A percentile compares a stretch with the other conserved stretches of the same genome.
These are phyloP conservation scores for Spodoptera picta DNA, from an alignment of 2,888 invertebrate species.

Conservation along the genomic window DNA sequence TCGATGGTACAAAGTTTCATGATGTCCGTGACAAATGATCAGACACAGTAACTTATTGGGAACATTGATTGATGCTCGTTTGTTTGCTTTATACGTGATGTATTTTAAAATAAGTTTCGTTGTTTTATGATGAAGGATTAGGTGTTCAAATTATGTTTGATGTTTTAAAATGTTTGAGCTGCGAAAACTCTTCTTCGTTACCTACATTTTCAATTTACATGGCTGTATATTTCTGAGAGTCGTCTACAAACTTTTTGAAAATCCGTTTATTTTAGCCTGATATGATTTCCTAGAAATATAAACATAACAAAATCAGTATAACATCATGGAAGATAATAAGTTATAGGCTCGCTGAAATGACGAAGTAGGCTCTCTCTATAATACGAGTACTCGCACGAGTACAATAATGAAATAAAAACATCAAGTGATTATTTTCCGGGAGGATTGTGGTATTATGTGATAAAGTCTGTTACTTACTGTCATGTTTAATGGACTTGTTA, in stretches of 20 bases:
- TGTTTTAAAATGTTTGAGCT: too few species aligned
- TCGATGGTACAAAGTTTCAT: constrained; percentile 45
- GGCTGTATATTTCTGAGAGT: too few species aligned
- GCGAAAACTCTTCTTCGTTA: too few species aligned
- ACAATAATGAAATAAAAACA: constrained; percentile 36
- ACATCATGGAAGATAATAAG: constrained; percentile 27
- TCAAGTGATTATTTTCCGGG: constrained; percentile 22
- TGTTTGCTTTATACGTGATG: constrained; percentile 31
- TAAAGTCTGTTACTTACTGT: constrained; percentile 8
- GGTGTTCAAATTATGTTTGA: too few species aligned
- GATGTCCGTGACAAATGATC: constrained; percentile 46
- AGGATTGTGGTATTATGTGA: constrained; percentile 17
- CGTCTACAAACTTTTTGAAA: neutral
- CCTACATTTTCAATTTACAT: too few species aligned
- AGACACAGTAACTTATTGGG: constrained; percentile 41
- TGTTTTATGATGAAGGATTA: too few species aligned
- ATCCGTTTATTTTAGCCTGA: neutral
- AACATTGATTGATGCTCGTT: constrained; percentile 44
- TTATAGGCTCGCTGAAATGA: constrained; percentile 14
- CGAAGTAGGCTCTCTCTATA: constrained; percentile 13
- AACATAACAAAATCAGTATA: constrained; percentile 10
- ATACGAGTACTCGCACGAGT: neutral
- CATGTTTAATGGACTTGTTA: neutral
- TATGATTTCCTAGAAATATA: constrained; percentile 4
- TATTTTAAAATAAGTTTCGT: constrained; percentile 24